Base-by-base conservation (phyloP, 2,797 vertebrate genomes). In the Lutjanus argentimaculatus region DNA sequence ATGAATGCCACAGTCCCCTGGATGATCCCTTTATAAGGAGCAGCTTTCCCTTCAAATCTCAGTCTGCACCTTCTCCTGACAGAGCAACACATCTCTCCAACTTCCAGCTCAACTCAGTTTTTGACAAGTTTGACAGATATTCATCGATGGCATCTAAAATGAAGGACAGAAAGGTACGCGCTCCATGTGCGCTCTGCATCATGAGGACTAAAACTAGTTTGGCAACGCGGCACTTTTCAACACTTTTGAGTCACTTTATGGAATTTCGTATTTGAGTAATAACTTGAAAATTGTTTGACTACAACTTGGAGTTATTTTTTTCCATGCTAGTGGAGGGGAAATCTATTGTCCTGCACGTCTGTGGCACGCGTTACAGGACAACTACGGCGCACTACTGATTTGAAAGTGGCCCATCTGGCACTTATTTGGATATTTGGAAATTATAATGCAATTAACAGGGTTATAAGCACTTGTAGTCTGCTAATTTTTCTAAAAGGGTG, bases 91-190 rank as follows among this genome's bases (percentile, higher is more conserved):
- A 86, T 84, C 82, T 55, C 78, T 79, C 63, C 75, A 68, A 25
- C 82, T 56, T 75, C 59, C 59, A 65, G 11, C 72, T 71, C 52
- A 81, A 63, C 46, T 21, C 6, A 68, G 72, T 81, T 80, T 90
- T 76, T 61, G n/a, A 71, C 10, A 80, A 65, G 46, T 85, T 81
- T 72, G 48, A 53, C 61, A 61, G 81, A 67, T 80, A 85, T 43
- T 80, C 71, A 19, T 84, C 83, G 68, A 98, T 98, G 98, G 97
- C 97, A 90, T 97, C 97, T 73, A 98, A 96, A 90, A 95, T 97
- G 92, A 99, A 97, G 92, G 98, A 99, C 88, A 96, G 97, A 83
- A 99, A 97, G 96, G 98, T 99, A 97, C 95, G 93, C 83, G 84
- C 84, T 86, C 58, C 69, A 1, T n/a, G 85, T 82, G 90, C 93